Evolutionary conservation across 2,113 vertebrate genomes (phyloP).

Genomic region (Sinosuthora webbiana): DNA sequence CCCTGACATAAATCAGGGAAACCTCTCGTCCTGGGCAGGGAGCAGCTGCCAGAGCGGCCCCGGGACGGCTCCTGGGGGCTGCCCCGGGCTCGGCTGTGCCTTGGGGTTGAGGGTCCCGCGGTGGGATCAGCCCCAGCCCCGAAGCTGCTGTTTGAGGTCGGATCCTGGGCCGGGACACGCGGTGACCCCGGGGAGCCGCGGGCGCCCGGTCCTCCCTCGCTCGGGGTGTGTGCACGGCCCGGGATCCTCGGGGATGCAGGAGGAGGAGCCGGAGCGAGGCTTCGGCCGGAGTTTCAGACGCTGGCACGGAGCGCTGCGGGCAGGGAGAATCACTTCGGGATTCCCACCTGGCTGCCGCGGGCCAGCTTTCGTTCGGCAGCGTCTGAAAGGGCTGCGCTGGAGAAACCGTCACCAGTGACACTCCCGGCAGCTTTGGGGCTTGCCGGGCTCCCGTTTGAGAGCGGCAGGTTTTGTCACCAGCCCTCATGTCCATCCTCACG

Average conservation of each 20-base stretch:
- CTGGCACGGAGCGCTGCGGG: background rate
- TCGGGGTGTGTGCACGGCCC: background rate
- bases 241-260: background rate
- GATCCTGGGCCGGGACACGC: fast-evolving
- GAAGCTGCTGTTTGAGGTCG: background rate
- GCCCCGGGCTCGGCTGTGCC: background rate
- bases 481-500: fast-evolving
- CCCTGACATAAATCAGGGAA: background rate
- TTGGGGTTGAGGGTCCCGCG: background rate
- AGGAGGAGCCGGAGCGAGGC: background rate
- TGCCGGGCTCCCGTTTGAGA: background rate
- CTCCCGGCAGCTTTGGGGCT: background rate
- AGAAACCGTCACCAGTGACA: fast-evolving
- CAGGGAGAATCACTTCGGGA: fast-evolving
- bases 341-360: background rate
- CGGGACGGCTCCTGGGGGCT: background rate
- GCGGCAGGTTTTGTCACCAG: background rate
- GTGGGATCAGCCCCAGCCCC: background rate
- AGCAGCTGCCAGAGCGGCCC: background rate
- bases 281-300: background rate
- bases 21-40: background rate
- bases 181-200: background rate
- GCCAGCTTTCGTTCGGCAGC: background rate
- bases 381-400: fast-evolving
- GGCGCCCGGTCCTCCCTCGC: background rate